A percentile compares a stretch with the other conserved stretches of the same genome.
These are phyloP conservation scores for Sipha maydis DNA, from an alignment of 2,888 invertebrate genomes.

Conservation along the genomic window DNA sequence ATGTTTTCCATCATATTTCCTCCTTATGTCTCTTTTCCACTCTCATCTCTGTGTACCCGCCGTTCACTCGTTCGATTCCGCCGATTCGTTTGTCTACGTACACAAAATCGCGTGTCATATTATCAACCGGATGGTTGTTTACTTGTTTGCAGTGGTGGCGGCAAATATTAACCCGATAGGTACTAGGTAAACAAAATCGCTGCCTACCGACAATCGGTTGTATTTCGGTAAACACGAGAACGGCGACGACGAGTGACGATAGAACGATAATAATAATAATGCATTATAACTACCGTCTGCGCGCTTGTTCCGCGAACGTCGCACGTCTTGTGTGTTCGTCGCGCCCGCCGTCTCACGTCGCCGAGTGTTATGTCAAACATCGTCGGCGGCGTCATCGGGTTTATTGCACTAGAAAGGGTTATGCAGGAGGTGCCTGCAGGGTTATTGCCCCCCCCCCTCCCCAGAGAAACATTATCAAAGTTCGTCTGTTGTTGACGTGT, in stretches of 20 bases:
- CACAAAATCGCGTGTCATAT: not conserved
- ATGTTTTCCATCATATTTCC: not conserved
- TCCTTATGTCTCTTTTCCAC: not conserved
- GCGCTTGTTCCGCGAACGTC: not conserved
- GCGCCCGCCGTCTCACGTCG: not conserved
- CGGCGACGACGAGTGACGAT: no score
- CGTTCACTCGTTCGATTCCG: not conserved
- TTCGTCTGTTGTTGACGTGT: slow-evolving; percentile 3
- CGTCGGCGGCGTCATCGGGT: not conserved
- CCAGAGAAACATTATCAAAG: slow-evolving; percentile 14
- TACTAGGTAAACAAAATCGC: not conserved
- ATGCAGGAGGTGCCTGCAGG: not conserved
- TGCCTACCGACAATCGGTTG: not conserved
- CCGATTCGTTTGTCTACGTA: not conserved
- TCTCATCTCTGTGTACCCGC: not conserved
- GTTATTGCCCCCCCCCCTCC: slow-evolving; percentile 25
- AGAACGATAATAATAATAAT: not conserved
- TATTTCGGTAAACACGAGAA: slow-evolving; percentile 18
- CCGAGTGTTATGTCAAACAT: not conserved
- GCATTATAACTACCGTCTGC: not conserved
- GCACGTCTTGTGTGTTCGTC: not conserved
- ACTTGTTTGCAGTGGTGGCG: slow-evolving; percentile 3
- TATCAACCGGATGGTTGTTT: not conserved
- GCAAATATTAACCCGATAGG: not conserved
- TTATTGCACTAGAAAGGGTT: slow-evolving; percentile 10